Base-by-base conservation (phyloP, 2,113 vertebrate species). In the Microcebus lehilahytsara region DNA sequence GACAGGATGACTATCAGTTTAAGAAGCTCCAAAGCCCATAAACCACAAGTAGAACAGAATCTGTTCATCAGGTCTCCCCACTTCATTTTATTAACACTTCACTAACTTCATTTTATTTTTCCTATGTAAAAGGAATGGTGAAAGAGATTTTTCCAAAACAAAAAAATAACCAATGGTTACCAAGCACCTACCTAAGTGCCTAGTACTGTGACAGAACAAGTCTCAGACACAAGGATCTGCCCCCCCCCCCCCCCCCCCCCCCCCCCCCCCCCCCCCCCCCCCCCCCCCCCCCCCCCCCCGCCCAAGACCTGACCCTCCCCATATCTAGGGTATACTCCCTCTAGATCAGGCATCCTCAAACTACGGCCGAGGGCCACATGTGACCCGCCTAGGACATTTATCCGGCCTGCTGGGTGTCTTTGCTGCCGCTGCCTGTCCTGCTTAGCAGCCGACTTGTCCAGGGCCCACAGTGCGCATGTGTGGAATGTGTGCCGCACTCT, bases 71-170 rank as follows among this genome's bases (percentile, higher is more conserved):
- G 69, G 13, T 49, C 40, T 72, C 32, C 23, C 3, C 89, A 40
- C 60, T 88, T 94, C 53, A 92, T 88, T 95, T 92, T 56, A 75
- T 30, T 75, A 78, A 67, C 17, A 53, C 42, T 81, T 91, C 49
- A 88, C 46, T 80, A 71, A 49, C 40, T 85, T 74, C 12, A 88
- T 16, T 72, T 64, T 51, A 12, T 92, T 83, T 85, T 60, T 66
- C 30, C 13, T 34, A 51, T 46, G 12, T 74, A 77, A 81, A 91
- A 3, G 6, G 25, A 87, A 80, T 27, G 67, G 60, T 84, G 75
- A 93, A 60, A 93, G 4, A 75, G 8, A 94, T 78, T 19, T 6
- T 72, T 85, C 49, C 16, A 12, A 81, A 72, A 69, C 9, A 72
- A 85, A 89, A 81, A 89, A 81, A 72, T 51, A 72, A 30, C 34